Evolutionary conservation across 2,113 vertebrate species (phyloP).

Genomic region (Corythornis madagascariensis): DNA sequence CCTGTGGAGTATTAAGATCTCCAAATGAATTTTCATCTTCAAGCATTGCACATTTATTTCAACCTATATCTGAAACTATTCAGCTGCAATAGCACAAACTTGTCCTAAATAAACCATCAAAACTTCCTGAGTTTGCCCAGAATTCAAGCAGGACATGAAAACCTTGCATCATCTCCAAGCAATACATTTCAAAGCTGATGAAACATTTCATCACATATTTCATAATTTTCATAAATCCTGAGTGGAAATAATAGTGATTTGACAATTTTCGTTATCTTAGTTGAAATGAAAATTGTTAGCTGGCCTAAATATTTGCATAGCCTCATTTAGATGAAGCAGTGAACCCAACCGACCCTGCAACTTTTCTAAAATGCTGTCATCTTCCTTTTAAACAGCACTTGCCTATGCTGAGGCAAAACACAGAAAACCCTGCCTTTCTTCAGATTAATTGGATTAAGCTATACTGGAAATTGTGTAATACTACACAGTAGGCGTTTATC

Average conservation of each 20-base stretch:
- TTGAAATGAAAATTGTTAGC: neutral
- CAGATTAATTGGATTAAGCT: conserved; percentile 33
- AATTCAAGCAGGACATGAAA: neutral
- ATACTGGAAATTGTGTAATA: neutral
- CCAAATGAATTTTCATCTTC: neutral
- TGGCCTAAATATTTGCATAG: neutral
- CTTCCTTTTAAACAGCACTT: neutral
- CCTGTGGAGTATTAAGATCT: neutral
- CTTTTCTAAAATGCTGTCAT: neutral
- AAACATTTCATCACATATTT: neutral
- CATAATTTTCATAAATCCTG: neutral
- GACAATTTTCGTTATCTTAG: neutral
- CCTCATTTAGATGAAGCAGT: neutral
- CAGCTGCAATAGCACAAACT: neutral
- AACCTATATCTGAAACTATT: neutral
- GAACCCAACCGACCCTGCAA: neutral
- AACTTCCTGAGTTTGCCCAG: neutral
- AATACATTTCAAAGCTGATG: neutral
- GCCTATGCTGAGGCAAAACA: neutral
- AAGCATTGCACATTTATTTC: neutral
- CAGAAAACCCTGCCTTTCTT: neutral
- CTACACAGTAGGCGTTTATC: neutral
- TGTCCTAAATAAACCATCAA: neutral
- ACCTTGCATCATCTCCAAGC: neutral
- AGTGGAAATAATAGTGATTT: neutral